These are phyloP conservation scores for Pollachius pollachius DNA, from an alignment of 2,113 vertebrate species.

Conservation along the genomic window DNA sequence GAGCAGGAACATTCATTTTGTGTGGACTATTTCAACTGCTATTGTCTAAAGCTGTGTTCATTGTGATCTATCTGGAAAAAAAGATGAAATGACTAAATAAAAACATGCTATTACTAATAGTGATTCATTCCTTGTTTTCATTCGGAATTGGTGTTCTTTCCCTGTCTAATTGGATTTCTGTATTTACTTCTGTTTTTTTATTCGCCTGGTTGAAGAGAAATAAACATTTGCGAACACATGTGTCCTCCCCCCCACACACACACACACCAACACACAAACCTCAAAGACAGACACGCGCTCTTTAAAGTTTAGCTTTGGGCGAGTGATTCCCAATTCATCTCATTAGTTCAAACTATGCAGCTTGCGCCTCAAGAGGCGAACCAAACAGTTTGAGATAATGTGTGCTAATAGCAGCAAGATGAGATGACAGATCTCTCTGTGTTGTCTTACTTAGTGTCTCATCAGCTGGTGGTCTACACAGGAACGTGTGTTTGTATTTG, in stretches of 20 bases:
- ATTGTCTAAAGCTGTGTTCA: conserved; percentile 94
- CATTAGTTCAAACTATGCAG: conserved; percentile 60
- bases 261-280: conserved; percentile 1
- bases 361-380: conserved; percentile 52
- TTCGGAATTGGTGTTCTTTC: conserved; percentile 32
- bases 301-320: conserved; percentile 54
- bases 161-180: conserved; percentile 37
- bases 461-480: conserved; percentile 3
- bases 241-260: too few species aligned
- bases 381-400: conserved; percentile 47
- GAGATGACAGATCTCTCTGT: conserved; percentile 40
- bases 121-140: conserved; percentile 71
- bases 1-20: conserved; percentile 82
- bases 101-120: conserved; percentile 87
- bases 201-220: background rate
- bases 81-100: conserved; percentile 84
- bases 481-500: too few species aligned
- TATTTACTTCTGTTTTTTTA: conserved; percentile 42
- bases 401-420: conserved; percentile 42
- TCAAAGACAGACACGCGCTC: background rate
- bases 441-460: conserved; percentile 37
- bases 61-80: conserved; percentile 93
- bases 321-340: conserved; percentile 61
- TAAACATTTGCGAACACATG: background rate
- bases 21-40: conserved; percentile 89